phyloP scores from a whole-genome alignment of 2,888 invertebrate genomes.

The Empis stercorea region DNA sequence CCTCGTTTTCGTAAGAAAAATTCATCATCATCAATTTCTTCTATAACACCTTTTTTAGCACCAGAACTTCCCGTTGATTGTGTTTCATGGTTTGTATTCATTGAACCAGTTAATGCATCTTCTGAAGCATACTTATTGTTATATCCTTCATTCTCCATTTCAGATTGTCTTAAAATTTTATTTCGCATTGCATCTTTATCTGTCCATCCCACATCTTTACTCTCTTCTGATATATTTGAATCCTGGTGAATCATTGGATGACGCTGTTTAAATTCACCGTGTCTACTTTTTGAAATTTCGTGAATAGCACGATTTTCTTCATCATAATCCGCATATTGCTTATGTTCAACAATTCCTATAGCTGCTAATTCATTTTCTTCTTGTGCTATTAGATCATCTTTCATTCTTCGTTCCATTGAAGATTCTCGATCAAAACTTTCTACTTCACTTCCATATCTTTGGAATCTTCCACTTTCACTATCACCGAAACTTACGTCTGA shows the following conservation, averaged over 20 bases:
- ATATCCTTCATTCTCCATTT: slow-evolving; percentile 29
- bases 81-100: slow-evolving; percentile 38
- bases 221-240: slow-evolving; percentile 36
- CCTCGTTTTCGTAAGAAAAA: slow-evolving; percentile 74
- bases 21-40: slow-evolving; percentile 78
- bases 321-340: slow-evolving; percentile 43
- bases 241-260: slow-evolving; percentile 35
- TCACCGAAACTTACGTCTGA: slow-evolving; percentile 38
- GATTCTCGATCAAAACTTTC: slow-evolving; percentile 36
- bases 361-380: slow-evolving; percentile 37
- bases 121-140: slow-evolving; percentile 25
- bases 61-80: slow-evolving; percentile 49
- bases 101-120: slow-evolving; percentile 13
- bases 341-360: slow-evolving; percentile 38
- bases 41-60: slow-evolving; percentile 54
- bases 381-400: slow-evolving; percentile 27
- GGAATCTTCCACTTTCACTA: slow-evolving; percentile 36
- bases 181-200: slow-evolving; percentile 35
- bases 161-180: slow-evolving; percentile 27
- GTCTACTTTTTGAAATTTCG: slow-evolving; percentile 31
- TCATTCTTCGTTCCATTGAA: slow-evolving; percentile 35
- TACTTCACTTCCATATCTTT: slow-evolving; percentile 32
- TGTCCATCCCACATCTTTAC: slow-evolving; percentile 34
- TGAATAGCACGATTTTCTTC: slow-evolving; percentile 44
- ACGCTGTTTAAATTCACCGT: slow-evolving; percentile 30